Conservation (phyloP, 2,797 vertebrate species). For the Neosilurus hyrtlii region DNA sequence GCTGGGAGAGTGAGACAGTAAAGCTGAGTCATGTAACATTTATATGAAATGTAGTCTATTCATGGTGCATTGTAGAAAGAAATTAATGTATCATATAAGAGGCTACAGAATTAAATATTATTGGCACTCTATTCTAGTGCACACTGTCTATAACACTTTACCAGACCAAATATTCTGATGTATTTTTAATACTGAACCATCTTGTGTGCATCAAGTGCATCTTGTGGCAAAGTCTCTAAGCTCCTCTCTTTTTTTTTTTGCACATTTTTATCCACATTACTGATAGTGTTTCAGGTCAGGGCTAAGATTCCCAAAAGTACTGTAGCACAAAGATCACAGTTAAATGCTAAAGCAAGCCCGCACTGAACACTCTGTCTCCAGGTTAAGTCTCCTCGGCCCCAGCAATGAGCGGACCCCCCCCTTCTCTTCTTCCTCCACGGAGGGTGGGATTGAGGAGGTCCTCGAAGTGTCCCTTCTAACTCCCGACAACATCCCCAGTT, state of each 20-base stretch:
- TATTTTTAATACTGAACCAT: not conserved
- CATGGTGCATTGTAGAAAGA: not conserved
- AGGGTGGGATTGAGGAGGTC: too few relatives aligned
- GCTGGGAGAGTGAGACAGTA: not conserved
- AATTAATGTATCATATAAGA: not conserved
- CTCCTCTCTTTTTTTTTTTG: not conserved
- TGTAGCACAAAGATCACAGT: not conserved
- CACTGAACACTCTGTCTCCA: not conserved
- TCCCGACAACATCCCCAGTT: too few relatives aligned
- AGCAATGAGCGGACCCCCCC: too few relatives aligned
- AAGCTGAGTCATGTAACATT: not conserved
- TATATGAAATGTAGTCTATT: not conserved
- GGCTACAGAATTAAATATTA: not conserved
- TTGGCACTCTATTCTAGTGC: not conserved
- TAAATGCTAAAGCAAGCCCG: not conserved
- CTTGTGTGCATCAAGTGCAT: not conserved
- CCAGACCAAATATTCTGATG: not conserved
- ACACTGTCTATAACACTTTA: not conserved
- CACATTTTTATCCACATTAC: not conserved
- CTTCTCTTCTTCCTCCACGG: too few relatives aligned
- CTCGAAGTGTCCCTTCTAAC: too few relatives aligned
- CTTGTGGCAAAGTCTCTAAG: not conserved
- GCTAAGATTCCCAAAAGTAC: not conserved
- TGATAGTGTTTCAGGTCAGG: not conserved
- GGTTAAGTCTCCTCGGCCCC: not conserved